These are phyloP conservation scores for Synanthedon andrenaeformis DNA, from an alignment of 2,888 invertebrate genomes.

Conservation along the genomic window DNA sequence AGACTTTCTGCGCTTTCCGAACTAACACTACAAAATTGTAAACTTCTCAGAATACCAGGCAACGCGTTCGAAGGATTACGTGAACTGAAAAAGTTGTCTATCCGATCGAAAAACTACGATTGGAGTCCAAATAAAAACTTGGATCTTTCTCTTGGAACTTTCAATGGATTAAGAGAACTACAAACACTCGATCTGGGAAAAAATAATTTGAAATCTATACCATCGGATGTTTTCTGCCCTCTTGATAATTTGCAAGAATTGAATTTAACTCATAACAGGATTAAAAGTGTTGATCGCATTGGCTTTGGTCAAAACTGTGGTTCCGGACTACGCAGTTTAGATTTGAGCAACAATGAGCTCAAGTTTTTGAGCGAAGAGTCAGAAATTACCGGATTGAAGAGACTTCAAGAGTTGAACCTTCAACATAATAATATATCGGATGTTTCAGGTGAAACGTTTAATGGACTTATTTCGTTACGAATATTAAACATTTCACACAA, in stretches of 20 bases:
- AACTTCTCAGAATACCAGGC: conserved; percentile 80
- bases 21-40: conserved; percentile 81
- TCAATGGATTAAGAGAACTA: conserved; percentile 82
- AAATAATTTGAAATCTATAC: conserved; percentile 83
- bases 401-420: conserved; percentile 82
- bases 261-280: conserved; percentile 85
- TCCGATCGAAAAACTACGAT: conserved; percentile 83
- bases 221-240: conserved; percentile 83
- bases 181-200: conserved; percentile 81
- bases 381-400: conserved; percentile 79
- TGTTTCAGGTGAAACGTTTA: conserved; percentile 82
- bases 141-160: conserved; percentile 78
- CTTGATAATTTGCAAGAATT: conserved; percentile 82
- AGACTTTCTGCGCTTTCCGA: conserved; percentile 81
- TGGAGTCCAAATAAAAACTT: conserved; percentile 82
- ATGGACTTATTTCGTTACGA: conserved; percentile 81
- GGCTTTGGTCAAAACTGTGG: conserved; percentile 77
- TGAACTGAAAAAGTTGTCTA: conserved; percentile 81
- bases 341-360: conserved; percentile 85
- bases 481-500: conserved; percentile 90
- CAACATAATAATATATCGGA: conserved; percentile 86
- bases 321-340: conserved; percentile 80
- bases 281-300: conserved; percentile 80
- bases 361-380: conserved; percentile 79
- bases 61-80: conserved; percentile 85